Evolutionary conservation across 2,797 vertebrate species (phyloP).

Genomic region (Podarcis lilfordi): DNA sequence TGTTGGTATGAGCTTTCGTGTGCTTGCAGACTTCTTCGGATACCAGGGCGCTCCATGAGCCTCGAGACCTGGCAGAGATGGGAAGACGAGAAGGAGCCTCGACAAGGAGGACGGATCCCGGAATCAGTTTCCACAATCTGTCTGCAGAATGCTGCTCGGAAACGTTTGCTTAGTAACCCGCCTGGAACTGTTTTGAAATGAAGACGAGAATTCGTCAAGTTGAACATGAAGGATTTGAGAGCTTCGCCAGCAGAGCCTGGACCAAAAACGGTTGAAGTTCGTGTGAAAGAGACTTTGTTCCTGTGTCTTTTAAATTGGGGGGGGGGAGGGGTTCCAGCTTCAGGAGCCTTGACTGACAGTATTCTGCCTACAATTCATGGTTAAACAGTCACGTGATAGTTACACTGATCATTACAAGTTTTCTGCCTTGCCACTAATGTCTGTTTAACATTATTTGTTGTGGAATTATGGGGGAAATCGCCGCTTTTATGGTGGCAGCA

Average conservation of each 20-base stretch:
- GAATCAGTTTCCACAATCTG: not conserved
- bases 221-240: not conserved
- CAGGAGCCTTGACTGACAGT: conserved; percentile 11
- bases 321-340: conserved; percentile 8
- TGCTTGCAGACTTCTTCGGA: no score
- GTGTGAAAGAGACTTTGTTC: conserved; percentile 13
- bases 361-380: not conserved
- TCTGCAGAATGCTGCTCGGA: not conserved
- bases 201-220: not conserved
- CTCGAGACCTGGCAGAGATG: not conserved
- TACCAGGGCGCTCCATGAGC: not conserved
- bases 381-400: no score
- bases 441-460: no score
- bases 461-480: not conserved
- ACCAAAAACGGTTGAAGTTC: not conserved
- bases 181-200: not conserved
- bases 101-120: not conserved
- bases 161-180: not conserved
- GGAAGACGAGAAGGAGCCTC: not conserved
- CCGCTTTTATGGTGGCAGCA: not conserved
- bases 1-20: no score
- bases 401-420: no score
- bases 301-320: conserved; percentile 27
- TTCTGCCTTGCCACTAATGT: no score
- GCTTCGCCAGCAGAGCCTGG: not conserved